Percentiles rank a stretch among this genome's conserved stretches.
These are phyloP conservation scores for Cepphus grylle DNA, from an alignment of 2,113 vertebrate genomes.

Conservation along the genomic window DNA sequence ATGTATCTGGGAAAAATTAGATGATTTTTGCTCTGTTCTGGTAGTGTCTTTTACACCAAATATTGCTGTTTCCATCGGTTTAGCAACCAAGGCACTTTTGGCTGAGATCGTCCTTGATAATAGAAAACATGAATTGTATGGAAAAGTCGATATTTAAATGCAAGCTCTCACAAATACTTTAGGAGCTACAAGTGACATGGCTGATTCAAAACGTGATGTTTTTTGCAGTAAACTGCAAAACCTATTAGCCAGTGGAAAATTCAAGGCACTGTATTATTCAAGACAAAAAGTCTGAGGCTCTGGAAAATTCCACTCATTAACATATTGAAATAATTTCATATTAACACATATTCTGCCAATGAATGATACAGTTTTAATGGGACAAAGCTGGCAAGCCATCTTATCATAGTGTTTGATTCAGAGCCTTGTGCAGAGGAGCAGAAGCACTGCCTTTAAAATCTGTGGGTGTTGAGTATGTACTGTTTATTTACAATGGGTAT, in stretches of 20 bases:
- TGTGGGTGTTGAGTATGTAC: not conserved
- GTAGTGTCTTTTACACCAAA: not conserved
- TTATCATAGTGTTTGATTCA: not conserved
- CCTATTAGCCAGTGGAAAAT: not conserved
- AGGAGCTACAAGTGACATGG: not conserved
- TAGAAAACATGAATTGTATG: not conserved
- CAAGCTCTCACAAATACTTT: not conserved
- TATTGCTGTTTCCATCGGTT: not conserved
- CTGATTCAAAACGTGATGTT: not conserved
- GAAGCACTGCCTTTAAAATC: not conserved
- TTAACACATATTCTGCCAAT: not conserved
- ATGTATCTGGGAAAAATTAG: not conserved
- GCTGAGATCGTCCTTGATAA: not conserved
- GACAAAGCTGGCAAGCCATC: not conserved
- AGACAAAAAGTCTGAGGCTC: not conserved
- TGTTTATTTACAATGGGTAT: not conserved
- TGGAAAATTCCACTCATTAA: not conserved
- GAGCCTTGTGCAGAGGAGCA: not conserved
- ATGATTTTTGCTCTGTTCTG: not conserved
- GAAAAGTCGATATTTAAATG: not conserved
- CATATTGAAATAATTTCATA: not conserved
- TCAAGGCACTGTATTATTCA: not conserved
- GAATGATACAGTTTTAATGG: not conserved
- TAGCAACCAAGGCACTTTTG: not conserved
- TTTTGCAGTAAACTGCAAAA: not conserved